These are phyloP conservation scores for Stigmatopora argus DNA, from an alignment of 2,113 vertebrate species.

Conservation along the genomic window DNA sequence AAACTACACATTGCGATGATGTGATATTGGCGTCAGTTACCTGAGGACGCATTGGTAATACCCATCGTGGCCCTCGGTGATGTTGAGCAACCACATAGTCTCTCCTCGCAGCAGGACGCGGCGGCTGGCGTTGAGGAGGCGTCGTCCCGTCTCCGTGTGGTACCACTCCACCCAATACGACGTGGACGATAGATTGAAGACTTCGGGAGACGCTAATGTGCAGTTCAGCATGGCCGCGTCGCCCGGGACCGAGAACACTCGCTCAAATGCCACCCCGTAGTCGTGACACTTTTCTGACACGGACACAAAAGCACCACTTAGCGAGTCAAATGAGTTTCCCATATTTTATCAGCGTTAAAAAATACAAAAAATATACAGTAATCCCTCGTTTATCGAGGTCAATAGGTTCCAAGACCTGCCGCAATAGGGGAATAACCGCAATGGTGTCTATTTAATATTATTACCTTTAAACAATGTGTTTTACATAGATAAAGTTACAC, in stretches of 20 bases:
- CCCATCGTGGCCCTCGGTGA: slow-evolving; percentile 66
- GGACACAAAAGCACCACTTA: neutral
- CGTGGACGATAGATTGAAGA: slow-evolving; percentile 23
- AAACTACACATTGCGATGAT: no score
- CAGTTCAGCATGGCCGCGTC: slow-evolving; percentile 59
- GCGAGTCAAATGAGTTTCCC: neutral
- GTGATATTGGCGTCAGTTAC: slow-evolving; percentile 37
- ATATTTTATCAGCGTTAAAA: no score
- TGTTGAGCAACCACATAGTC: slow-evolving; percentile 78
- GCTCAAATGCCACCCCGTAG: slow-evolving; percentile 28
- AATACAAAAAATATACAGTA: no score
- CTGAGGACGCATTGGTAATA: slow-evolving; percentile 73
- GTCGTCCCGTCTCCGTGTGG: slow-evolving; percentile 47
- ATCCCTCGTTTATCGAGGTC: no score
- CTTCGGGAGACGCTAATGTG: slow-evolving; percentile 31
- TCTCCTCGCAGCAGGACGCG: slow-evolving; percentile 62
- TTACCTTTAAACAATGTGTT: no score
- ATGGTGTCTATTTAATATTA: no score
- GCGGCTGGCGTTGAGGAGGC: slow-evolving; percentile 34
- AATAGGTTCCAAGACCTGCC: no score
- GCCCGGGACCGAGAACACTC: slow-evolving; percentile 56
- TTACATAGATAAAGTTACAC: no score
- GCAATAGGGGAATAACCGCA: no score
- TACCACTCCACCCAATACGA: slow-evolving; percentile 77
- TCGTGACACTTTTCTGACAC: slow-evolving; percentile 58